A percentile compares a stretch with the other conserved stretches of the same genome.
Conservation (phyloP, 2,113 vertebrate genomes). For the Cheirogaleus medius region DNA sequence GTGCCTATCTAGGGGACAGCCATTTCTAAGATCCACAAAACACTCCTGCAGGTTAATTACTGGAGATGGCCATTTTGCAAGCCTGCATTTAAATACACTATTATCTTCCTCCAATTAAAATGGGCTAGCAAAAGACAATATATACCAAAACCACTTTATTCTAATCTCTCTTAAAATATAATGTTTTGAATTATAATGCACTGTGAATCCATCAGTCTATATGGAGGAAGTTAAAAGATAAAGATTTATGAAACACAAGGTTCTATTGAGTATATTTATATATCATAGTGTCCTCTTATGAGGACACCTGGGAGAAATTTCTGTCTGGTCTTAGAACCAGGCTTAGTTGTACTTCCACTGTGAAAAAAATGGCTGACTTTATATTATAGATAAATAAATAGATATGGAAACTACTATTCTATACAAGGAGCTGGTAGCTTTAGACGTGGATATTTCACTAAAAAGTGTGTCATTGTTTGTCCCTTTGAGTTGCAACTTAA, state of each 20-base stretch:
- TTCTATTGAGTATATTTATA: not conserved
- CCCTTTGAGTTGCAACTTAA: not conserved
- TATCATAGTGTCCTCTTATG: not conserved
- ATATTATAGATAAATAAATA: not conserved
- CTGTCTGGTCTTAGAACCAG: not conserved
- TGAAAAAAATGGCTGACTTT: not conserved
- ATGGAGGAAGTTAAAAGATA: not conserved
- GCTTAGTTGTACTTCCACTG: not conserved
- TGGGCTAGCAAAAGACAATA: not conserved
- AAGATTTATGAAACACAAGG: not conserved
- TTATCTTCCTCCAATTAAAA: not conserved
- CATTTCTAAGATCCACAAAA: not conserved
- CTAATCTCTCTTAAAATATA: conserved; percentile 10
- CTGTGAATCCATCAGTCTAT: not conserved
- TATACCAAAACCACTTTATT: not conserved
- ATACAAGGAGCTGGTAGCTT: not conserved
- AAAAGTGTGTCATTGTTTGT: not conserved
- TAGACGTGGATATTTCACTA: not conserved
- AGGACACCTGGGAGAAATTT: not conserved
- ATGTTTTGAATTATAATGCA: not conserved
- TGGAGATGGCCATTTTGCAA: not conserved
- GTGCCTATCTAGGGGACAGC: not conserved
- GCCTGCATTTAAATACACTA: not conserved
- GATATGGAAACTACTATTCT: not conserved
- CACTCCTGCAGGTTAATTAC: not conserved